Percentiles rank a stretch among this genome's conserved stretches.
Evolutionary conservation across 2,113 vertebrate species (phyloP).

Genomic region (Atrichornis clamosus): DNA sequence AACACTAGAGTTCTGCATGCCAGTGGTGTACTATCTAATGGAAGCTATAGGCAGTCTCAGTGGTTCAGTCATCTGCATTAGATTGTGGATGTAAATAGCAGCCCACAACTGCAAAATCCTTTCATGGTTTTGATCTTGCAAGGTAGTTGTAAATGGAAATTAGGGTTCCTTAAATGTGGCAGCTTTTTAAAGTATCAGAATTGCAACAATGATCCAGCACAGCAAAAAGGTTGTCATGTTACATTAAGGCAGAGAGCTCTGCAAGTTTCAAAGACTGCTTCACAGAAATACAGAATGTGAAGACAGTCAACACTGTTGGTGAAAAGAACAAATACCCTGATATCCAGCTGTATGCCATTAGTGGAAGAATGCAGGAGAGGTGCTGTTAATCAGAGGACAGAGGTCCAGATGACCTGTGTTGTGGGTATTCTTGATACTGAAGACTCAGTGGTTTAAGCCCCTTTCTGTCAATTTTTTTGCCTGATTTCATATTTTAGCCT

Average conservation of each 20-base stretch:
- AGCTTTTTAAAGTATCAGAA: slow-evolving; percentile 33
- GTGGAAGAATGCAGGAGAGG: slow-evolving; percentile 8
- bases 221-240: neutral
- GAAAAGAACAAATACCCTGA: neutral
- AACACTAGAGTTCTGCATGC: slow-evolving; percentile 66
- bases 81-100: slow-evolving; percentile 53
- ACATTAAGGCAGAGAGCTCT: slow-evolving; percentile 31
- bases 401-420: neutral
- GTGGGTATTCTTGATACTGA: slow-evolving; percentile 38
- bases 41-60: slow-evolving; percentile 54
- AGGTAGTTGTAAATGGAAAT: slow-evolving; percentile 3
- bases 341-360: neutral
- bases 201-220: slow-evolving; percentile 10
- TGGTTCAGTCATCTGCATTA: slow-evolving; percentile 27
- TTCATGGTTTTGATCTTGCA: slow-evolving; percentile 22
- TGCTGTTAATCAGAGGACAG: slow-evolving; percentile 21
- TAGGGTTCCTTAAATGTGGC: neutral
- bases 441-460: slow-evolving; percentile 49
- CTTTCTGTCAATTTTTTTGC: slow-evolving; percentile 33
- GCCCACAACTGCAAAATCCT: slow-evolving; percentile 36
- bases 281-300: neutral
- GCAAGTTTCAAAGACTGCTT: slow-evolving; percentile 6
- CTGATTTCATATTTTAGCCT: slow-evolving; percentile 67
- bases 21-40: slow-evolving; percentile 43
- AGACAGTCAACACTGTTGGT: neutral